Percentiles rank a stretch among this genome's conserved stretches.
Conservation (phyloP, 2,113 vertebrate genomes). For the Pyxicephalus adspersus region DNA sequence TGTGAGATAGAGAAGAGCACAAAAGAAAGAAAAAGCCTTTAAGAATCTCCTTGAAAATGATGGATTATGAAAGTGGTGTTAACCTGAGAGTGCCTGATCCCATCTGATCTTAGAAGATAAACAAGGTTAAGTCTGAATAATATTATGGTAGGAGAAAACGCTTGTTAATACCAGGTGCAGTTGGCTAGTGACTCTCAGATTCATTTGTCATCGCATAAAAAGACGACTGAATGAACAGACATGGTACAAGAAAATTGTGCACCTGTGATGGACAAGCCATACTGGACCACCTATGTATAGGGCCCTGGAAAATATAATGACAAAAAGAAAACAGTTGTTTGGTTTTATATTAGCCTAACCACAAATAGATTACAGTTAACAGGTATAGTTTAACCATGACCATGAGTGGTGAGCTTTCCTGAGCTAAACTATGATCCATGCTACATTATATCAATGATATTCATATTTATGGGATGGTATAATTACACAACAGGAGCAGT, state of each 20-base stretch:
- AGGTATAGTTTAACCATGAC: no score
- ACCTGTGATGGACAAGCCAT: neutral
- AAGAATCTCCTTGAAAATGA: constrained; percentile 34
- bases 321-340: no score
- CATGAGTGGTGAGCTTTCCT: no score
- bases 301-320: no score
- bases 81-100: constrained; percentile 22
- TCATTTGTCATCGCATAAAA: constrained; percentile 8
- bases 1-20: neutral
- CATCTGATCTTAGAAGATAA: constrained; percentile 40
- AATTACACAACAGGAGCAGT: no score
- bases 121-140: constrained; percentile 28
- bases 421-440: no score
- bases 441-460: no score
- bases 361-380: no score
- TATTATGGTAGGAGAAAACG: constrained; percentile 12
- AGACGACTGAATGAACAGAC: neutral
- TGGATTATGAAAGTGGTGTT: constrained; percentile 30
- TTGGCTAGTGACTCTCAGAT: neutral
- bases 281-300: no score
- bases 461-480: no score
- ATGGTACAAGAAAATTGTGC: neutral
- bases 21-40: constrained; percentile 21
- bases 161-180: constrained; percentile 30
- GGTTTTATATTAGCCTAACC: no score